These are phyloP conservation scores for Baccha elongata DNA, from an alignment of 2,888 invertebrate species.

Conservation along the genomic window DNA sequence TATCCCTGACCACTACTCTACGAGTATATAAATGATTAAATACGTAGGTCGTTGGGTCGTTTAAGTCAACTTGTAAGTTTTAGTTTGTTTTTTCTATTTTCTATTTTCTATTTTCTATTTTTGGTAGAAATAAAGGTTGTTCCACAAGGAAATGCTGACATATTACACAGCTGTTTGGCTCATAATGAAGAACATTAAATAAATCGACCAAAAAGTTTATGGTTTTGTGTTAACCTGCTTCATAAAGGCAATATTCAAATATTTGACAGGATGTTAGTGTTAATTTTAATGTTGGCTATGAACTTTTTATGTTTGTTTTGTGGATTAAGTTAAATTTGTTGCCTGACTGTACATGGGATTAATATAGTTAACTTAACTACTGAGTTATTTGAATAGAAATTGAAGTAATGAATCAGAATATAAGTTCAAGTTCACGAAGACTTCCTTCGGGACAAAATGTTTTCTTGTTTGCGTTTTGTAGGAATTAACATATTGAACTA, in stretches of 20 bases:
- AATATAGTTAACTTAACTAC: not conserved
- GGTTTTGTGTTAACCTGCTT: slow-evolving; percentile 1
- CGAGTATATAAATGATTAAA: slow-evolving; percentile 63
- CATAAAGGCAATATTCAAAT: slow-evolving; percentile 33
- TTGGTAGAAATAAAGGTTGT: slow-evolving; percentile 11
- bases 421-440: slow-evolving; percentile 30
- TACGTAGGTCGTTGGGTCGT: slow-evolving; percentile 12
- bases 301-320: slow-evolving; percentile 47
- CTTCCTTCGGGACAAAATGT: not conserved
- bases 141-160: slow-evolving; percentile 3
- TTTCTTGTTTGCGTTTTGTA: not conserved
- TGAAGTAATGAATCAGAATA: slow-evolving; percentile 21
- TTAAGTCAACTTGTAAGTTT: slow-evolving; percentile 43
- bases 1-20: slow-evolving; percentile 51
- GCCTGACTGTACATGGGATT: not conserved
- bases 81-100: too few relatives aligned
- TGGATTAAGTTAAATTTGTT: slow-evolving; percentile 19
- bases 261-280: slow-evolving; percentile 24
- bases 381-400: slow-evolving; percentile 21
- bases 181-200: slow-evolving; percentile 61
- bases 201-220: slow-evolving; percentile 16
- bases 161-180: slow-evolving; percentile 36
- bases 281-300: slow-evolving; percentile 54
- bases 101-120: too few relatives aligned
- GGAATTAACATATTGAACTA: slow-evolving; percentile 19